phyloP scores from a whole-genome alignment of 2,797 vertebrate genomes.

The Epinephelus malabaricus region DNA sequence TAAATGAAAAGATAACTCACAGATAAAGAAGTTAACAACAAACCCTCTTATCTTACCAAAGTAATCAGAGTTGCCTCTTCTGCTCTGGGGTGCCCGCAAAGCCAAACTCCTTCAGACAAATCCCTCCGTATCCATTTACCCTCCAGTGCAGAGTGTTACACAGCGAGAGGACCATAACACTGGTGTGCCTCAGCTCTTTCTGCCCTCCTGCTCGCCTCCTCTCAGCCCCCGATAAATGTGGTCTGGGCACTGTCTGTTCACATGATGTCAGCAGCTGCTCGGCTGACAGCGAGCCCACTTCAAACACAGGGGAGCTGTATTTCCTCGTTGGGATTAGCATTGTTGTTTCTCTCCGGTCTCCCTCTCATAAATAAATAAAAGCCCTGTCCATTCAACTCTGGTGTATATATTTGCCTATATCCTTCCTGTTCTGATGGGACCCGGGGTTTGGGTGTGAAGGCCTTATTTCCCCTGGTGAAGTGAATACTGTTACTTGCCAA shows the following conservation, averaged over 20 bases:
- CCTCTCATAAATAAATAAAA: conserved; percentile 76
- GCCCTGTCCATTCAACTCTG: conserved; percentile 49
- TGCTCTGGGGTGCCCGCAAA: conserved; percentile 20
- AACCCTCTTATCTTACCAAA: conserved; percentile 57
- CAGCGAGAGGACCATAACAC: conserved; percentile 22
- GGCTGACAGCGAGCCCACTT: conserved; percentile 59
- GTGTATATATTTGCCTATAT: conserved; percentile 49
- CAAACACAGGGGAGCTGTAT: conserved; percentile 72
- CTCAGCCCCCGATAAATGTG: conserved; percentile 56
- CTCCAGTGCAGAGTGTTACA: conserved; percentile 32
- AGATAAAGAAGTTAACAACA: neutral
- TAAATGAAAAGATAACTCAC: neutral
- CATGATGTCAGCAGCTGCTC: conserved; percentile 76
- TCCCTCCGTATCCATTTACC: conserved; percentile 42
- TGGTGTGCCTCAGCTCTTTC: conserved; percentile 30
- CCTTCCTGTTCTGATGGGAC: conserved; percentile 73
- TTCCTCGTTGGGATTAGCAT: conserved; percentile 66
- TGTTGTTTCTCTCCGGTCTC: conserved; percentile 65
- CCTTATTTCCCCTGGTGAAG: conserved; percentile 65
- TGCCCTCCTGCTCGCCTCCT: conserved; percentile 51
- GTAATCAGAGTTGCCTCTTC: conserved; percentile 43
- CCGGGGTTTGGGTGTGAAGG: conserved; percentile 45
- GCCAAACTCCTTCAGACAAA: conserved; percentile 45
- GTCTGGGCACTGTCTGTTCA: conserved; percentile 65
- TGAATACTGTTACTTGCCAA: conserved; percentile 42